Base-by-base conservation (phyloP, 2,113 vertebrate genomes). In the Pterocles burchelli region DNA sequence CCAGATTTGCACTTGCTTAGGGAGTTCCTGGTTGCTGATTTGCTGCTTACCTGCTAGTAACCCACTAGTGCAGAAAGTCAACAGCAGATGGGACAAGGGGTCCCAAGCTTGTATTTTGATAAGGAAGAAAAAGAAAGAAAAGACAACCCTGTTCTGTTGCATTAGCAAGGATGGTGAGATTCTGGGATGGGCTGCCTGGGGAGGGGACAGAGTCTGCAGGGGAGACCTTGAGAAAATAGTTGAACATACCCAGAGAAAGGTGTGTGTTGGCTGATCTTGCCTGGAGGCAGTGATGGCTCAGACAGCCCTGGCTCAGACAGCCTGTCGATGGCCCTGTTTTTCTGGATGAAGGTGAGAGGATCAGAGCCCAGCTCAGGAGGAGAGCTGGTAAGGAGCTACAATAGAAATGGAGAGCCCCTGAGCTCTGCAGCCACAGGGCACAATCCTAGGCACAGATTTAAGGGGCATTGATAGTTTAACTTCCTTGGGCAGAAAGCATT, bases 131-230 rank as follows among this genome's bases (percentile, higher is more conserved):
- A 88, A 66, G 14, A 51, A 38, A 62, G 10, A 12, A 33, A 57
- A 57, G 7, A 0, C 24, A 36, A 6, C 4, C 16, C 4, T 2
- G 0, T 72, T n/a, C 43, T 31, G 21, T 21, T 54, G 31, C 38
- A 13, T 61, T 36, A 54, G 48, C 17, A 67, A 38, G 55, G 25
- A 17, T 59, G 24, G 13, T 13, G 31, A 79, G 33, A 38, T 1
- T 4, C 33, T 85, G 55, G 41, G 55, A 43, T 1, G 2, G 26
- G 51, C 45, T 59, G 38, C 31, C 10, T 34, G 10, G 38, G 8
- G 5, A 72, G 3, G 11, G 8, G 13, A 45, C 16, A 54, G 66
- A 31, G 24, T 51, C 29, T 76, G 38, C 54, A 73, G 28, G 6
- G 18, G 10, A 57, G 10, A 48, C n/a, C 31, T 94, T 76, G 4